These are phyloP conservation scores for Eudasyphora cyanicolor DNA, from an alignment of 2,888 invertebrate genomes.

Conservation along the genomic window DNA sequence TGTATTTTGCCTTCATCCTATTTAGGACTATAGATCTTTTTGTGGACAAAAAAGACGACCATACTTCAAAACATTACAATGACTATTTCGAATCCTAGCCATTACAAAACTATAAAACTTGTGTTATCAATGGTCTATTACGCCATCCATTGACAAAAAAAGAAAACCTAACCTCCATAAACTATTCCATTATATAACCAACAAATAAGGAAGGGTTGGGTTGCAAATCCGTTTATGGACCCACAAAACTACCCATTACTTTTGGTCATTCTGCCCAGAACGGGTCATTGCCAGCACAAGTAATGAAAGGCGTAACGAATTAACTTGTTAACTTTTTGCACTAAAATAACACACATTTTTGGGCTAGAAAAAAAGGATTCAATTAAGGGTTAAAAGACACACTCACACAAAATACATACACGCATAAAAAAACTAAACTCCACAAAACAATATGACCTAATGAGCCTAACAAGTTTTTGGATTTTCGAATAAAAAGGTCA, in stretches of 20 bases:
- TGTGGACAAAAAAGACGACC: no score
- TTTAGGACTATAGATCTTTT: no score
- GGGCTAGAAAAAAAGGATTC: conserved; percentile 32
- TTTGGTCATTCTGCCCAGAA: conserved; percentile 49
- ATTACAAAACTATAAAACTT: conserved; percentile 20
- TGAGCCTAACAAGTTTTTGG: conserved; percentile 60
- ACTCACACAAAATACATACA: neutral
- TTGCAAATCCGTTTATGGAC: conserved; percentile 58
- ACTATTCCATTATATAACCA: neutral
- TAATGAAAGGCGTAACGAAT: conserved; percentile 64
- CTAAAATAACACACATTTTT: conserved; percentile 27
- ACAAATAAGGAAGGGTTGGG: conserved; percentile 53
- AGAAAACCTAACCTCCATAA: conserved; percentile 27
- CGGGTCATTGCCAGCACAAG: conserved; percentile 52
- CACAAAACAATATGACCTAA: conserved; percentile 64
- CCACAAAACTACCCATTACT: conserved; percentile 63
- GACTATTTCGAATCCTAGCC: neutral
- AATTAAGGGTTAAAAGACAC: conserved; percentile 23
- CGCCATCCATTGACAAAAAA: neutral
- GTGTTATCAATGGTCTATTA: conserved; percentile 30
- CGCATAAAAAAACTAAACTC: neutral
- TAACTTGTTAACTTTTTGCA: conserved; percentile 63
- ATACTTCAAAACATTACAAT: neutral
- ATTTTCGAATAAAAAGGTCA: conserved; percentile 53
- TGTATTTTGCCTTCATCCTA: no score